Evolutionary conservation across 2,888 invertebrate genomes (phyloP).

Genomic region (Caenorhabditis imperialis): DNA sequence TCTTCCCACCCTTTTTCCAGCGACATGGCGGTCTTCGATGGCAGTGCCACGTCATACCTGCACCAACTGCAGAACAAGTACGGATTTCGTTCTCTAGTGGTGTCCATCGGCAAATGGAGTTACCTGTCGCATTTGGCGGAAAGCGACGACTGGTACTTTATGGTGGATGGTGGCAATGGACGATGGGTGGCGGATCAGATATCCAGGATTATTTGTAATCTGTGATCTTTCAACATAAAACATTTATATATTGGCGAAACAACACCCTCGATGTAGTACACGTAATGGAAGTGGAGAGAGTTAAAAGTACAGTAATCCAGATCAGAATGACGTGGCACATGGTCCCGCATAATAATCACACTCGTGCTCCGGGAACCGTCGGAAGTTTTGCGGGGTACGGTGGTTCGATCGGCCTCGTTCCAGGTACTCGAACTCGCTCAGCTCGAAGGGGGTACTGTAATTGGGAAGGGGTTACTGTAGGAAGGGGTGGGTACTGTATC

Average conservation of each 20-base stretch:
- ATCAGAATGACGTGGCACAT: conserved; percentile 48
- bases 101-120: conserved; percentile 11
- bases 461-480: too few relatives aligned
- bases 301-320: too few relatives aligned
- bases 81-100: conserved; percentile 8
- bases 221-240: too few relatives aligned
- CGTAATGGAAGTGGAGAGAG: too few relatives aligned
- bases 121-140: conserved; percentile 9
- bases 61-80: conserved; percentile 16
- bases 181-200: conserved; percentile 49
- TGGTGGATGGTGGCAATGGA: conserved; percentile 15
- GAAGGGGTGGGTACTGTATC: too few relatives aligned
- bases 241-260: too few relatives aligned
- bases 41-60: conserved; percentile 17
- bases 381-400: conserved; percentile 33
- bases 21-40: conserved; percentile 3
- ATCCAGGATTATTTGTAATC: conserved; percentile 42
- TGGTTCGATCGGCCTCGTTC: conserved; percentile 22
- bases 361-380: conserved; percentile 38
- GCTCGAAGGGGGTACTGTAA: conserved; percentile 36
- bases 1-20: conserved; percentile 4
- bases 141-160: conserved; percentile 28
- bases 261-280: too few relatives aligned
- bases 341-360: conserved; percentile 56
- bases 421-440: conserved; percentile 20